Percentiles rank a stretch among this genome's conserved stretches.
Evolutionary conservation across 2,888 invertebrate species (phyloP).

Genomic region (Choristoneura rosaceana): DNA sequence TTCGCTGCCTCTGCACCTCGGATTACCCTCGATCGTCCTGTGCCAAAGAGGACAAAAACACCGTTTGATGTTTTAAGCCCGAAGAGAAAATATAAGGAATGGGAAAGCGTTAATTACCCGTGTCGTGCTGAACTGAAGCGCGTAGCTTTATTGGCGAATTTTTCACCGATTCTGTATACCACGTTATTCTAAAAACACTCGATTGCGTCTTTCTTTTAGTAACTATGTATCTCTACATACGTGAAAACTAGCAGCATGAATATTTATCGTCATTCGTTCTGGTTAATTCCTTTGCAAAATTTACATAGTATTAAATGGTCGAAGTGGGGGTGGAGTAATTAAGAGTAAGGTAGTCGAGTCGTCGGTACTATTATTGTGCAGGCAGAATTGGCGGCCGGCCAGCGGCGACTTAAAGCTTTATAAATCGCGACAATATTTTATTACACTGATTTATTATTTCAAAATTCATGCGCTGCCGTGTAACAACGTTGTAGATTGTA

Average conservation of each 20-base stretch:
- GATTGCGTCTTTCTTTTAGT: not conserved
- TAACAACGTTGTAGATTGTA: conserved; percentile 38
- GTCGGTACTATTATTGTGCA: conserved; percentile 80
- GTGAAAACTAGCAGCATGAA: not conserved
- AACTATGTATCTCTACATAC: not conserved
- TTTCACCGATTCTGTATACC: conserved; percentile 3
- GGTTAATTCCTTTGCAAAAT: conserved; percentile 33
- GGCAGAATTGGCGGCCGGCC: conserved; percentile 71
- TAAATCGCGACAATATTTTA: conserved; percentile 74
- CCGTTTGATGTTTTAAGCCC: conserved; percentile 62
- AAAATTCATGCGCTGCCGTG: conserved; percentile 61
- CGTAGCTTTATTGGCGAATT: conserved; percentile 45
- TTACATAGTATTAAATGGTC: conserved; percentile 44
- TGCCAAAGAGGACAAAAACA: conserved; percentile 54
- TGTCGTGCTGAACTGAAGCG: conserved; percentile 51
- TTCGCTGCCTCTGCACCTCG: conserved; percentile 66
- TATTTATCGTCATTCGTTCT: conserved; percentile 16
- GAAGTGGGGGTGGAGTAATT: conserved; percentile 78
- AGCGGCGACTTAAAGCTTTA: conserved; percentile 73
- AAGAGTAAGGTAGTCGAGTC: conserved; percentile 68
- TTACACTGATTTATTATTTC: conserved; percentile 67
- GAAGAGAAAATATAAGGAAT: conserved; percentile 54
- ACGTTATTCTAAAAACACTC: not conserved
- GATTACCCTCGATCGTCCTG: conserved; percentile 63
- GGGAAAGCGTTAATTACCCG: conserved; percentile 61